These are phyloP conservation scores for Eristalis intricaria DNA, from an alignment of 2,888 invertebrate species.

Conservation along the genomic window DNA sequence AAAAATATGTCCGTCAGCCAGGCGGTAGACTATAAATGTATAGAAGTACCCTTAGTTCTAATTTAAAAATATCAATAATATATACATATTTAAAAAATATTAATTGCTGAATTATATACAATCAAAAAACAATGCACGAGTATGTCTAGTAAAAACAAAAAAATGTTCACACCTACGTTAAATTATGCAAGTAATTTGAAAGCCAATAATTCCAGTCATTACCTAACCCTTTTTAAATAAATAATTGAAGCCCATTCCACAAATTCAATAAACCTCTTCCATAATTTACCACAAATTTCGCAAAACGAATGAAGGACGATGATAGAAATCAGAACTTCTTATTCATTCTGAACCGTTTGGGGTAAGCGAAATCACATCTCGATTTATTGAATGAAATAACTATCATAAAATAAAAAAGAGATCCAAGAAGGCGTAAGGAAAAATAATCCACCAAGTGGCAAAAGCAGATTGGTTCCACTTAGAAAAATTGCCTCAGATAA, in stretches of 20 bases:
- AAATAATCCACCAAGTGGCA: conserved; percentile 69
- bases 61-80: too few species aligned
- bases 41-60: too few species aligned
- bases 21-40: too few species aligned
- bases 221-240: not conserved
- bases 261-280: conserved; percentile 36
- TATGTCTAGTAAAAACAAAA: not conserved
- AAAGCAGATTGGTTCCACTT: conserved; percentile 72
- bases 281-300: not conserved
- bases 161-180: not conserved
- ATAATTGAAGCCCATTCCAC: not conserved
- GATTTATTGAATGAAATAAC: conserved; percentile 71
- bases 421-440: conserved; percentile 44
- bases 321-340: conserved; percentile 56
- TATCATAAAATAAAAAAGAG: conserved; percentile 67
- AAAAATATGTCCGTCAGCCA: too few species aligned
- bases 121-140: too few species aligned
- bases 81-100: too few species aligned
- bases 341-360: conserved; percentile 40
- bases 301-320: conserved; percentile 5
- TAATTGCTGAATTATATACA: too few species aligned
- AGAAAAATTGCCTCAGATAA: conserved; percentile 72
- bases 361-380: conserved; percentile 54
- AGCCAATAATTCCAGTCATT: not conserved
- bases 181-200: not conserved